Percentiles rank a stretch among this genome's conserved stretches.
phyloP scores from a whole-genome alignment of 2,888 invertebrate species.

The Xestobium rufovillosum region DNA sequence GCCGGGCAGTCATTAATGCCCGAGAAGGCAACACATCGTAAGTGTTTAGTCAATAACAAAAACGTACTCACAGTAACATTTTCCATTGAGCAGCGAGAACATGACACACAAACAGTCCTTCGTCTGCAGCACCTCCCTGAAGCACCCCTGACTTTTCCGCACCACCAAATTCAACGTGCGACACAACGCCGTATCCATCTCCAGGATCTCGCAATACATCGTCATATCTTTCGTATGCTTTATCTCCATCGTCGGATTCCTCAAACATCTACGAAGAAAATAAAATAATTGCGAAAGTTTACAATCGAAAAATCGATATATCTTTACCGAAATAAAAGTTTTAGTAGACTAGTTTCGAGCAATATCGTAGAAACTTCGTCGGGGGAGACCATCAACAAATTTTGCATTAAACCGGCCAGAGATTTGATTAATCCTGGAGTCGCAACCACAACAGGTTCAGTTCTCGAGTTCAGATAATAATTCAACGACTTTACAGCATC shows the following conservation, averaged over 20 bases:
- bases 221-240: slow-evolving; percentile 38
- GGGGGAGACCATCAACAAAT: slow-evolving; percentile 41
- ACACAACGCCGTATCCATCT: slow-evolving; percentile 47
- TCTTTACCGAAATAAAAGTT: slow-evolving; percentile 46
- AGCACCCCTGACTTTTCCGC: slow-evolving; percentile 37
- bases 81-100: slow-evolving; percentile 43
- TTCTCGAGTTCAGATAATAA: no score
- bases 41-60: no score
- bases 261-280: slow-evolving; percentile 38
- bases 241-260: slow-evolving; percentile 36
- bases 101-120: slow-evolving; percentile 43
- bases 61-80: no score
- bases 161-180: slow-evolving; percentile 42
- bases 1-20: no score
- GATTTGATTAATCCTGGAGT: slow-evolving; percentile 45
- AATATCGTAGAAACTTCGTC: slow-evolving; percentile 40
- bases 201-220: slow-evolving; percentile 44
- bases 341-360: slow-evolving; percentile 44
- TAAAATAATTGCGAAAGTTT: no score
- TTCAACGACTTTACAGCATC: no score
- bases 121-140: slow-evolving; percentile 42
- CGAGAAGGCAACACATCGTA: no score
- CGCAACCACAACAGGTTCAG: slow-evolving; percentile 30
- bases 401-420: slow-evolving; percentile 42
- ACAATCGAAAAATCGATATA: slow-evolving; percentile 9